Conservation (phyloP, 2,797 vertebrate genomes). For the Oreortyx pictus region DNA sequence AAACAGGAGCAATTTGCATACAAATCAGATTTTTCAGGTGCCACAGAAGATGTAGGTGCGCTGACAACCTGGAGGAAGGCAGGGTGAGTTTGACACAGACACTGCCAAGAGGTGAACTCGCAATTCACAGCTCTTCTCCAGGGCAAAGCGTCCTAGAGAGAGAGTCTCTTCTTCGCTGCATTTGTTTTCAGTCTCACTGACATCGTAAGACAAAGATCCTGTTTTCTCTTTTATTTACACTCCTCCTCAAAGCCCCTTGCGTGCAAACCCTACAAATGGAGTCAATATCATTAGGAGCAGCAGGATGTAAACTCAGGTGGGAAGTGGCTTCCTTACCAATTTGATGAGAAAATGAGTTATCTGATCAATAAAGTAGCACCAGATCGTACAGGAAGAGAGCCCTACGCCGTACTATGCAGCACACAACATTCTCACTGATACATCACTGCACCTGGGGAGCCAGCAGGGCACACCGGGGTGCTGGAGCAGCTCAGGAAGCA, state of each 20-base stretch:
- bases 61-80: slow-evolving; percentile 47
- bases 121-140: background rate
- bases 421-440: slow-evolving; percentile 1
- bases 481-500: background rate
- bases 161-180: background rate
- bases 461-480: background rate
- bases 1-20: slow-evolving; percentile 68
- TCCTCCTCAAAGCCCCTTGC: background rate
- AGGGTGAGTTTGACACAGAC: slow-evolving; percentile 31
- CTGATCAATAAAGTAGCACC: slow-evolving; percentile 37
- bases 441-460: background rate
- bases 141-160: background rate
- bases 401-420: background rate
- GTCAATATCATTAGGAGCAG: slow-evolving; percentile 9
- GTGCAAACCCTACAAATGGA: background rate
- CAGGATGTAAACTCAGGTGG: slow-evolving; percentile 14
- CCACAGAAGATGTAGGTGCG: slow-evolving; percentile 56
- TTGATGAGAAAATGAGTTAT: slow-evolving; percentile 53
- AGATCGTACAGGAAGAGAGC: background rate
- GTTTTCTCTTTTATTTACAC: background rate
- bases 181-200: slow-evolving; percentile 20
- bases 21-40: slow-evolving; percentile 77
- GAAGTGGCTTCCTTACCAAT: background rate
- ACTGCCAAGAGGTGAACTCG: background rate
- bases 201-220: background rate